phyloP scores from a whole-genome alignment of 1,140 invertebrate species.

The Cherax quadricarinatus region DNA sequence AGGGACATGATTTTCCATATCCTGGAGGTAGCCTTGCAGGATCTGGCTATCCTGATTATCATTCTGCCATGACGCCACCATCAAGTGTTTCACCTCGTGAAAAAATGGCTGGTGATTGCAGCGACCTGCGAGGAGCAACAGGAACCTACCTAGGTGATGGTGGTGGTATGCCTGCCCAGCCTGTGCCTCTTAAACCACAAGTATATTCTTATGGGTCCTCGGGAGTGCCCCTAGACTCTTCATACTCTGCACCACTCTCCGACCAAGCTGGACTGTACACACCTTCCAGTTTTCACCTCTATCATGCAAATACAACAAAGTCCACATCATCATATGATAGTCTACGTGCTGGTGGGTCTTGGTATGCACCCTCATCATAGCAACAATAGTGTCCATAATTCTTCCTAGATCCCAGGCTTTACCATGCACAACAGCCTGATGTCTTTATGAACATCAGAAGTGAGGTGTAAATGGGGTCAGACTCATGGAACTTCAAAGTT shows the following conservation, averaged over 20 bases:
- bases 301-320: slow-evolving; percentile 84
- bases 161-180: slow-evolving; percentile 80
- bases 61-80: slow-evolving; percentile 95
- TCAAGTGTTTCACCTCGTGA: slow-evolving; percentile 95
- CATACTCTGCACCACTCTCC: slow-evolving; percentile 79
- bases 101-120: slow-evolving; percentile 80
- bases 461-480: slow-evolving; percentile 30
- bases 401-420: slow-evolving; percentile 5
- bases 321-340: slow-evolving; percentile 80
- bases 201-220: slow-evolving; percentile 83
- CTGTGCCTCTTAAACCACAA: slow-evolving; percentile 92
- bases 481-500: background rate
- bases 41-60: slow-evolving; percentile 75
- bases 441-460: slow-evolving; percentile 32
- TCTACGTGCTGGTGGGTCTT: slow-evolving; percentile 80
- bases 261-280: slow-evolving; percentile 90
- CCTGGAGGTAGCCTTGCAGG: slow-evolving; percentile 48
- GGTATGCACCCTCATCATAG: slow-evolving; percentile 88
- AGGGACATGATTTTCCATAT: slow-evolving; percentile 69
- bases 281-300: slow-evolving; percentile 89
- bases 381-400: slow-evolving; percentile 39
- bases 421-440: slow-evolving; percentile 7
- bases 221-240: slow-evolving; percentile 73
- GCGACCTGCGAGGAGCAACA: slow-evolving; percentile 39
- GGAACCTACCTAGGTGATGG: slow-evolving; percentile 52